These are phyloP conservation scores for Belgica antarctica DNA, from an alignment of 2,888 invertebrate genomes.

Conservation along the genomic window DNA sequence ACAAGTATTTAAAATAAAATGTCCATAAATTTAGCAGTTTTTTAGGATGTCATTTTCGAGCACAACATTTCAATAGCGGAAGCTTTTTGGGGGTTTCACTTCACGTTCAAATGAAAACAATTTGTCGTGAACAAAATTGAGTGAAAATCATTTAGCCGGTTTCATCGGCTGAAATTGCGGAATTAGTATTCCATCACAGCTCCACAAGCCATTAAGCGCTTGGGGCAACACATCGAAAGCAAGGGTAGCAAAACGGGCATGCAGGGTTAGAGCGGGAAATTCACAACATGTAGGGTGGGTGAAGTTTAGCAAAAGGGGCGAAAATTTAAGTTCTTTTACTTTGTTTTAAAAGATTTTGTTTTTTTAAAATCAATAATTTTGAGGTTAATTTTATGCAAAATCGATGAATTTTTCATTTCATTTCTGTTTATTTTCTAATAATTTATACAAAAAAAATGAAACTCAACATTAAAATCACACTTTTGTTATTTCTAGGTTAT, in stretches of 20 bases:
- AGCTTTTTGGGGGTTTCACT: background rate
- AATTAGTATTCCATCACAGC: conserved; percentile 41
- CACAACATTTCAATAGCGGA: background rate
- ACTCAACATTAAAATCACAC: no score
- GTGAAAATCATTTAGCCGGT: conserved; percentile 41
- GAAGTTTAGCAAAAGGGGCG: no score
- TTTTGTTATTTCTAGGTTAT: no score
- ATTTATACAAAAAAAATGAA: no score
- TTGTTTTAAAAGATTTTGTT: no score
- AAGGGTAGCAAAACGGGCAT: background rate
- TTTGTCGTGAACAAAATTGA: conserved; percentile 33
- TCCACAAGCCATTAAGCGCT: conserved; percentile 24
- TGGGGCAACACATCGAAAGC: background rate
- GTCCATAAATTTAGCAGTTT: conserved; percentile 7
- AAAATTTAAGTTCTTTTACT: no score
- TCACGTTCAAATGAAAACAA: background rate
- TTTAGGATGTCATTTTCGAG: background rate
- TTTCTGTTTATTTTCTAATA: no score
- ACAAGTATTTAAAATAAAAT: conserved; percentile 36
- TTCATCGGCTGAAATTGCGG: conserved; percentile 16
- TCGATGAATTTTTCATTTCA: no score
- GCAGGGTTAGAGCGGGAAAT: background rate
- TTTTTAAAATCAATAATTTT: no score
- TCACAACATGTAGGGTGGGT: no score
- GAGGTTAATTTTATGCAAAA: no score